Percentiles rank a stretch among this genome's conserved stretches.
Conservation (phyloP, 2,113 vertebrate species). For the Camelus bactrianus region DNA sequence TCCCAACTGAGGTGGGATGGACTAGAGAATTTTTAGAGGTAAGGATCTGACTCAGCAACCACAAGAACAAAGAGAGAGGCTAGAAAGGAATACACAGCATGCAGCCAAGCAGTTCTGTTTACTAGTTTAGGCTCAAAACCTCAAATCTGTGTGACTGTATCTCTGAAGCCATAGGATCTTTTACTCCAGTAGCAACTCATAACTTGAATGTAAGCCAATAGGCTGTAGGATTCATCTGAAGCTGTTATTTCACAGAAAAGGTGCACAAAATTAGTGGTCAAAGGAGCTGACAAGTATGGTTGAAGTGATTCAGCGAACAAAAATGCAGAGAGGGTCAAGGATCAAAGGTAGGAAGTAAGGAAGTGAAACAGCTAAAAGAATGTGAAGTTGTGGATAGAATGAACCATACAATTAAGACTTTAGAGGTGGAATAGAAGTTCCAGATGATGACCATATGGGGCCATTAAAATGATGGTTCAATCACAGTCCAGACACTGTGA, state of each 20-base stretch:
- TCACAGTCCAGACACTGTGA: background rate
- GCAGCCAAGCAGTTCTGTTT: background rate
- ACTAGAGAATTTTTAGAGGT: background rate
- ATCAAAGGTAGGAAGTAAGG: background rate
- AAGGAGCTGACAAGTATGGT: background rate
- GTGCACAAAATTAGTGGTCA: background rate
- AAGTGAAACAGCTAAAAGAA: background rate
- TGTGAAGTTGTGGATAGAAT: background rate
- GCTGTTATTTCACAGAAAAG: background rate
- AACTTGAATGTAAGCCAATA: background rate
- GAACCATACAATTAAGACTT: background rate
- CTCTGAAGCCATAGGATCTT: background rate
- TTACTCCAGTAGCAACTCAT: background rate
- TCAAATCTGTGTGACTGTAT: background rate
- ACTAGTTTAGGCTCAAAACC: background rate
- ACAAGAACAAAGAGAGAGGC: background rate
- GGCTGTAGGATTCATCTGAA: background rate
- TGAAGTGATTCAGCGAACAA: background rate
- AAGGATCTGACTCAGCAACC: constrained; percentile 32
- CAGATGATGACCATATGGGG: background rate
- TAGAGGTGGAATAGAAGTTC: background rate
- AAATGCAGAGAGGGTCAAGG: background rate
- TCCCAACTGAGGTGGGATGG: background rate
- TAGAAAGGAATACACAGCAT: background rate
- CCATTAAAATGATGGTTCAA: constrained; percentile 36